Evolutionary conservation across 2,888 invertebrate genomes (phyloP).

Genomic region (Notodromas monacha): DNA sequence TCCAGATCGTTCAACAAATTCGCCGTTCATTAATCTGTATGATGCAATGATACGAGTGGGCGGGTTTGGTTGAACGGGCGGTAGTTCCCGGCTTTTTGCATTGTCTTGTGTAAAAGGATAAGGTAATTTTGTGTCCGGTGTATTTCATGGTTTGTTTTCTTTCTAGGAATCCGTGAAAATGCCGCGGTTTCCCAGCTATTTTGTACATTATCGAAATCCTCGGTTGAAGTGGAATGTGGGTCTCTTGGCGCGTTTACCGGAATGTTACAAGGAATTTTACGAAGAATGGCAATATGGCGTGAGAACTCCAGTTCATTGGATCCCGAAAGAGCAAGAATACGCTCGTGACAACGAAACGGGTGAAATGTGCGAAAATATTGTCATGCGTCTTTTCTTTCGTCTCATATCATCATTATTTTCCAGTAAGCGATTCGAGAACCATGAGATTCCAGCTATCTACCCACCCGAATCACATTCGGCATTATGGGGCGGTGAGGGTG

Average conservation of each 20-base stretch:
- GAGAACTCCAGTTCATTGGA: constrained; percentile 29
- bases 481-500: constrained; percentile 85
- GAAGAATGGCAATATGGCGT: constrained; percentile 39
- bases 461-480: constrained; percentile 48
- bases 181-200: too few species aligned
- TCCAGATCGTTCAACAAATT: too few species aligned
- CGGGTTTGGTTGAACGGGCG: too few species aligned
- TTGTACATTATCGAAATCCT: too few species aligned
- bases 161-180: too few species aligned
- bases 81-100: too few species aligned
- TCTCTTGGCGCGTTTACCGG: constrained; percentile 24
- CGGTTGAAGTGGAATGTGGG: too few species aligned
- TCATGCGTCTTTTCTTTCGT: not conserved
- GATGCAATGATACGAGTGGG: too few species aligned
- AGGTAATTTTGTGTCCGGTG: too few species aligned
- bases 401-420: not conserved
- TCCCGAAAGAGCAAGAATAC: constrained; percentile 37
- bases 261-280: constrained; percentile 53
- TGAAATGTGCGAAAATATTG: constrained; percentile 23
- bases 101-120: too few species aligned
- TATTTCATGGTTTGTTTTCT: too few species aligned
- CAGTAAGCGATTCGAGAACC: constrained; percentile 34
- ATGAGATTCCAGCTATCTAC: constrained; percentile 35
- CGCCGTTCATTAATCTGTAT: too few species aligned
- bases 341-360: constrained; percentile 35